Evolutionary conservation across 2,888 invertebrate species (phyloP).

Genomic region (Microctonus hyperodae): DNA sequence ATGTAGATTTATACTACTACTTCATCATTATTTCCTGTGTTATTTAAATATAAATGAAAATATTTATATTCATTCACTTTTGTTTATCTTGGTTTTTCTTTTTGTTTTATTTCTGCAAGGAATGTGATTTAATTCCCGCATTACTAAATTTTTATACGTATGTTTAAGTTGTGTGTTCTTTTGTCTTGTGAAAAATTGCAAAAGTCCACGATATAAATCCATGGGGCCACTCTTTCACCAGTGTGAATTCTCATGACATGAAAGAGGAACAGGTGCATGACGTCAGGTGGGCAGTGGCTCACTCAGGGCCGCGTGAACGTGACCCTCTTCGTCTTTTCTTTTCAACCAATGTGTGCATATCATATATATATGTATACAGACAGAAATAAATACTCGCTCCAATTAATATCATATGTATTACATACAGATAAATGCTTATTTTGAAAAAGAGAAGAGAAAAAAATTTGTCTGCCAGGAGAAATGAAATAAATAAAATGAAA

Average conservation of each 20-base stretch:
- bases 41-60: too few species aligned
- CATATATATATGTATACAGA: background rate
- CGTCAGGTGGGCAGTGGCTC: constrained; percentile 58
- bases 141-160: too few species aligned
- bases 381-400: background rate
- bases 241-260: constrained; percentile 51
- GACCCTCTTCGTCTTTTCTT: constrained; percentile 35
- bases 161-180: too few species aligned
- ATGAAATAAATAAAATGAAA: too few species aligned
- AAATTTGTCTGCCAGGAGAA: too few species aligned
- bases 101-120: background rate
- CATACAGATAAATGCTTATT: too few species aligned
- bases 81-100: background rate
- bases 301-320: constrained; percentile 54
- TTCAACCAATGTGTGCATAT: background rate
- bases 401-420: background rate
- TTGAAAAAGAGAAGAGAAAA: too few species aligned
- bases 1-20: too few species aligned
- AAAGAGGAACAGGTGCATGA: constrained; percentile 60
- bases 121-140: too few species aligned
- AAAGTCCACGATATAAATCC: background rate
- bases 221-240: background rate
- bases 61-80: background rate
- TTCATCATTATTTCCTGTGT: background rate
- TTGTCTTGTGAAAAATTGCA: background rate